Conservation (phyloP, 2,113 vertebrate species). For the Cyrtonyx montezumae region DNA sequence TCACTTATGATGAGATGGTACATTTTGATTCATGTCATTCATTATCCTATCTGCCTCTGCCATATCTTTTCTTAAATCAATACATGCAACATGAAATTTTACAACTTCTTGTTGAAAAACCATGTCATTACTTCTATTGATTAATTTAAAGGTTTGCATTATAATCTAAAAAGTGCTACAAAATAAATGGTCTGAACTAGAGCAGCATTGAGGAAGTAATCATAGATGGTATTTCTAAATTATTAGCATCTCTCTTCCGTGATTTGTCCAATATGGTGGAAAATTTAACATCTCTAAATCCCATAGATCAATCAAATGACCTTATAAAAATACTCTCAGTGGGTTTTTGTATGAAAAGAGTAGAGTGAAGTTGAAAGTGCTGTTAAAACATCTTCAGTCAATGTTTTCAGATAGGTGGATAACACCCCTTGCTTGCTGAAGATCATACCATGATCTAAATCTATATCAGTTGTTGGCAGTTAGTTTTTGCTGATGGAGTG, state of each 20-base stretch:
- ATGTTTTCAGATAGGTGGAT: background rate
- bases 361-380: background rate
- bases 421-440: background rate
- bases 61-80: slow-evolving; percentile 8
- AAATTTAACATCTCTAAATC: background rate
- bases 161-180: background rate
- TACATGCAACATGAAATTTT: background rate
- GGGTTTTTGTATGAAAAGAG: background rate
- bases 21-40: slow-evolving; percentile 26
- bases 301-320: background rate
- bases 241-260: background rate
- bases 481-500: background rate
- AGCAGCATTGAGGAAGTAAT: background rate
- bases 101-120: background rate
- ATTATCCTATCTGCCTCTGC: slow-evolving; percentile 1
- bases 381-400: background rate
- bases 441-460: background rate
- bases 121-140: background rate
- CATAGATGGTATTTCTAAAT: background rate
- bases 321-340: background rate
- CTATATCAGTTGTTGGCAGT: background rate
- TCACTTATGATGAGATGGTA: slow-evolving; percentile 4
- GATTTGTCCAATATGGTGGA: background rate
- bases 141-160: background rate
- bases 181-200: background rate